Percentiles rank a stretch among this genome's conserved stretches.
Conservation (phyloP, 2,113 vertebrate genomes). For the Tenrec ecaudatus region DNA sequence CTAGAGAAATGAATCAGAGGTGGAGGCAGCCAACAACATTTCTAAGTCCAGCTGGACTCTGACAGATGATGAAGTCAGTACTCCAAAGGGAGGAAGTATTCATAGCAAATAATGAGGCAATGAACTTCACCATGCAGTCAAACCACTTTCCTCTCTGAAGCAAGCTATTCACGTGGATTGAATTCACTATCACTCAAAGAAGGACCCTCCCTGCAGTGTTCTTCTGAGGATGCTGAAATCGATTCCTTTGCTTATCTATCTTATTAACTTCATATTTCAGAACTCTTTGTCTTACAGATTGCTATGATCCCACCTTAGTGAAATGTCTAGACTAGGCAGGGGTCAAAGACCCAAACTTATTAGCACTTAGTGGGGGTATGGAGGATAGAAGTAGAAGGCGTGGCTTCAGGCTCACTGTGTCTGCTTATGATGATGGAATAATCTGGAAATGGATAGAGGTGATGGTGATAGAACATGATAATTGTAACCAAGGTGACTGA, state of each 20-base stretch:
- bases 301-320: background rate
- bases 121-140: background rate
- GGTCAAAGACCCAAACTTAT: background rate
- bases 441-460: background rate
- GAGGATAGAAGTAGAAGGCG: background rate
- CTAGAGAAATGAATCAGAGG: background rate
- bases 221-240: background rate
- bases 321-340: background rate
- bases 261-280: slow-evolving; percentile 48
- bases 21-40: background rate
- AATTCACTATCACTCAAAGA: background rate
- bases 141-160: background rate
- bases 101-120: slow-evolving; percentile 4
- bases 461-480: background rate
- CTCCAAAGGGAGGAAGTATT: slow-evolving; percentile 46
- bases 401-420: background rate
- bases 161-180: background rate
- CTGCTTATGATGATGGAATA: background rate
- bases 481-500: background rate
- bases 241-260: background rate
- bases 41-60: slow-evolving; percentile 15
- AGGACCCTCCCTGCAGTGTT: background rate
- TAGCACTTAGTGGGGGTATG: background rate
- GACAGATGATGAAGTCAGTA: slow-evolving; percentile 12
- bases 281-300: background rate